Evolutionary conservation across 1,140 invertebrate species (phyloP).

Genomic region (Pentalonia nigronervosa): DNA sequence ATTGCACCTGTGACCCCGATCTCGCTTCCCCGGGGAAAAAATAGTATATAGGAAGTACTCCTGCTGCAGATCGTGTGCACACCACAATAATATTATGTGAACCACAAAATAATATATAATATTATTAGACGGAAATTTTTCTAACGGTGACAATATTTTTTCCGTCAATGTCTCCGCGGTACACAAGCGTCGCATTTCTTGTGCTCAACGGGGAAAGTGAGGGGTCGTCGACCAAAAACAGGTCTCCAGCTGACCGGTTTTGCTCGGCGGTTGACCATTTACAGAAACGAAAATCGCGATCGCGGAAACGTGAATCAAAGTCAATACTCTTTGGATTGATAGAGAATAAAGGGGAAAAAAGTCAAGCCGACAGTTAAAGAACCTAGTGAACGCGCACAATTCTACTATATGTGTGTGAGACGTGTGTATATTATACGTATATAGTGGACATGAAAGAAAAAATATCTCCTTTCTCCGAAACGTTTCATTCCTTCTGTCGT

Average conservation of each 20-base stretch:
- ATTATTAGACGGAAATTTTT: background rate
- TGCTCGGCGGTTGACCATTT: slow-evolving; percentile 46
- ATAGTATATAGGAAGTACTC: background rate
- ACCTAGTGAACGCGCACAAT: background rate
- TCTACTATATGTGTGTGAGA: background rate
- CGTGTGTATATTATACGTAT: background rate
- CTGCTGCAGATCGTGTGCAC: background rate
- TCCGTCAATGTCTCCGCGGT: background rate
- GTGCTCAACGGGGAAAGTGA: slow-evolving; percentile 33
- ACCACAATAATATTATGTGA: background rate
- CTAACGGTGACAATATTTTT: slow-evolving; percentile 19
- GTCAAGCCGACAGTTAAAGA: slow-evolving; percentile 16
- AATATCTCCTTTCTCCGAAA: slow-evolving; percentile 41
- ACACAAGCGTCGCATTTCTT: slow-evolving; percentile 23
- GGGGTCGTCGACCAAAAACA: slow-evolving; percentile 56
- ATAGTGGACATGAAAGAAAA: slow-evolving; percentile 2
- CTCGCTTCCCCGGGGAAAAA: background rate
- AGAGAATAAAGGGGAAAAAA: slow-evolving; percentile 24
- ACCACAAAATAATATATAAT: background rate
- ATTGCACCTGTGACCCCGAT: background rate
- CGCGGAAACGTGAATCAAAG: slow-evolving; percentile 48
- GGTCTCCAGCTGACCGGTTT: slow-evolving; percentile 45
- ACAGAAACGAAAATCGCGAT: slow-evolving; percentile 51
- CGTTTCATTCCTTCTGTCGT: slow-evolving; percentile 29
- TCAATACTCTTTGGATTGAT: slow-evolving; percentile 33